Conservation (phyloP, 2,113 vertebrate genomes). For the Myotis yumanensis region DNA sequence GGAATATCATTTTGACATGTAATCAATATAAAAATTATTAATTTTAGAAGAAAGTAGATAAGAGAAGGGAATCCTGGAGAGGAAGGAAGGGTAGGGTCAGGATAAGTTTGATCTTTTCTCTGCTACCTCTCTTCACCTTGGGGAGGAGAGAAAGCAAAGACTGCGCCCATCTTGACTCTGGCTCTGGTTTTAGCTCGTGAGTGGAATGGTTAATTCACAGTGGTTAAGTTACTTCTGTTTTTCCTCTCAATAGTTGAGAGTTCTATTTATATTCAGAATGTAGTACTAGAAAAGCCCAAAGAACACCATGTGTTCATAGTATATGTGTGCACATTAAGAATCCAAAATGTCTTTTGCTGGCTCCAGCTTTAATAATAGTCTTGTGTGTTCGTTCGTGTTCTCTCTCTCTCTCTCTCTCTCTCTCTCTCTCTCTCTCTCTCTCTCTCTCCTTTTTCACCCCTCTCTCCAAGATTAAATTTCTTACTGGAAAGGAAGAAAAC, state of each 20-base stretch:
- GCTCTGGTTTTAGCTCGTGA: neutral
- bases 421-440: neutral
- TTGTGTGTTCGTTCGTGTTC: neutral
- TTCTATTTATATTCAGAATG: neutral
- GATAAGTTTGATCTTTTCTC: neutral
- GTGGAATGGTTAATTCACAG: neutral
- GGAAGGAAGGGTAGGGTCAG: neutral
- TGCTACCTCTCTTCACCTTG: neutral
- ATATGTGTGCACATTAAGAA: neutral
- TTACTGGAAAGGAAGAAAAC: slow-evolving; percentile 69
- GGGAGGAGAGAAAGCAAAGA: neutral
- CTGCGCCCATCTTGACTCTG: neutral
- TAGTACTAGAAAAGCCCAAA: neutral
- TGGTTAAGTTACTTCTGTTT: neutral
- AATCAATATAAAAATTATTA: slow-evolving; percentile 12
- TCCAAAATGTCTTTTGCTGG: slow-evolving; percentile 7
- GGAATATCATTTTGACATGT: slow-evolving; percentile 24
- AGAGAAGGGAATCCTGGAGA: neutral
- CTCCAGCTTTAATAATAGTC: slow-evolving; percentile 2
- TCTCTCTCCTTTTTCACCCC: too few species aligned
- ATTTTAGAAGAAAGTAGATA: neutral
- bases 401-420: too few species aligned
- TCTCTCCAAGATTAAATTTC: slow-evolving; percentile 51
- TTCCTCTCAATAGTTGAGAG: neutral
- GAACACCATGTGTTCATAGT: neutral